Percentiles rank a stretch among this genome's conserved stretches.
These are phyloP conservation scores for Dicerorhinus sumatrensis DNA, from an alignment of 2,113 vertebrate genomes.

Conservation along the genomic window DNA sequence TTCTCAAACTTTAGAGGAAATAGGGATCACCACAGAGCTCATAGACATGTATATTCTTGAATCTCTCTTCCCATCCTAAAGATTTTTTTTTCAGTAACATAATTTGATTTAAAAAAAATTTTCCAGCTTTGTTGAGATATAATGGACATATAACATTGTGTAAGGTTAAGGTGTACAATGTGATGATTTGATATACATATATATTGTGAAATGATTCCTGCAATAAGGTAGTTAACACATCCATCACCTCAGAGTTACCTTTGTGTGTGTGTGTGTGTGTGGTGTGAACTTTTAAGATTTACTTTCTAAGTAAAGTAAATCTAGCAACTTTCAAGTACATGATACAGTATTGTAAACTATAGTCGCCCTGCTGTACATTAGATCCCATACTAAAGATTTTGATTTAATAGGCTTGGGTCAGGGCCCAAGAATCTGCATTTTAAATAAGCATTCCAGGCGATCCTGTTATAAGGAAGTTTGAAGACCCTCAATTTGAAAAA, in stretches of 20 bases:
- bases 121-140: neutral
- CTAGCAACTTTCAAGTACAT: neutral
- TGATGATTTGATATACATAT: neutral
- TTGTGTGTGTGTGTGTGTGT: neutral
- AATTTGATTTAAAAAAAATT: neutral
- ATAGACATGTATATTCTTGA: neutral
- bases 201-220: neutral
- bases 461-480: neutral
- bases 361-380: neutral
- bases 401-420: neutral
- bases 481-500: neutral
- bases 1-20: conserved; percentile 19
- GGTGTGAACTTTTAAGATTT: neutral
- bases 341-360: neutral
- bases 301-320: neutral
- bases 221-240: neutral
- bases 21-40: neutral
- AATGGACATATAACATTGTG: neutral
- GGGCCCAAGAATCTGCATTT: neutral
- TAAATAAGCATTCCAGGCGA: neutral
- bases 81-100: neutral
- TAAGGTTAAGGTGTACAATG: neutral
- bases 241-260: neutral
- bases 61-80: neutral
- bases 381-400: neutral